These are phyloP conservation scores for Xenops minutus DNA, from an alignment of 2,797 vertebrate species.

Conservation along the genomic window DNA sequence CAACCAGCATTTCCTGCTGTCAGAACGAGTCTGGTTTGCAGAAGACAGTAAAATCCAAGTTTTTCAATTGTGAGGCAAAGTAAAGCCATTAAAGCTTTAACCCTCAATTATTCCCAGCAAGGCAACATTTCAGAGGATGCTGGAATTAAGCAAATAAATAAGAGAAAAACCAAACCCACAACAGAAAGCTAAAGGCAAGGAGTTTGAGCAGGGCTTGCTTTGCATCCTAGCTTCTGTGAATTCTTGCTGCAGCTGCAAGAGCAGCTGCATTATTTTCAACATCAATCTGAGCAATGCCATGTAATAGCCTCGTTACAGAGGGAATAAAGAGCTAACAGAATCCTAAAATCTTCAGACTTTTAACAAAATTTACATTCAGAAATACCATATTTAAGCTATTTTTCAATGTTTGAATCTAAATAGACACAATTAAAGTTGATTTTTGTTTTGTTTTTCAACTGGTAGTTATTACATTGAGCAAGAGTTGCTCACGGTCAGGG, in stretches of 20 bases:
- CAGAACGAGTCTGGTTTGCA: not conserved
- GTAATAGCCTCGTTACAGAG: conserved; percentile 55
- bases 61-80: conserved; percentile 4
- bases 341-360: conserved; percentile 28
- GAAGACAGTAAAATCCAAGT: not conserved
- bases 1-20: not conserved
- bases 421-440: conserved; percentile 55
- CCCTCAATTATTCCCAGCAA: not conserved
- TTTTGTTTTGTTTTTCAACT: conserved; percentile 56
- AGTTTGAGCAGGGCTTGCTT: conserved; percentile 1
- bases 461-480: conserved; percentile 48
- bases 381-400: conserved; percentile 62
- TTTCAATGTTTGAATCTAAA: conserved; percentile 47
- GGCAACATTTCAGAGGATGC: not conserved
- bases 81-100: conserved; percentile 1
- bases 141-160: conserved; percentile 44
- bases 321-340: conserved; percentile 37
- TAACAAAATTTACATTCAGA: conserved; percentile 19
- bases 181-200: not conserved
- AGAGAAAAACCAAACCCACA: not conserved
- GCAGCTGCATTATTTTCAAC: conserved; percentile 62
- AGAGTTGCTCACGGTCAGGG: not conserved
- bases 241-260: conserved; percentile 50
- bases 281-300: conserved; percentile 19
- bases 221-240: conserved; percentile 25